Percentiles rank a stretch among this genome's conserved stretches.
Evolutionary conservation across 1,140 invertebrate genomes (phyloP).

Genomic region (Drosophila burlai): DNA sequence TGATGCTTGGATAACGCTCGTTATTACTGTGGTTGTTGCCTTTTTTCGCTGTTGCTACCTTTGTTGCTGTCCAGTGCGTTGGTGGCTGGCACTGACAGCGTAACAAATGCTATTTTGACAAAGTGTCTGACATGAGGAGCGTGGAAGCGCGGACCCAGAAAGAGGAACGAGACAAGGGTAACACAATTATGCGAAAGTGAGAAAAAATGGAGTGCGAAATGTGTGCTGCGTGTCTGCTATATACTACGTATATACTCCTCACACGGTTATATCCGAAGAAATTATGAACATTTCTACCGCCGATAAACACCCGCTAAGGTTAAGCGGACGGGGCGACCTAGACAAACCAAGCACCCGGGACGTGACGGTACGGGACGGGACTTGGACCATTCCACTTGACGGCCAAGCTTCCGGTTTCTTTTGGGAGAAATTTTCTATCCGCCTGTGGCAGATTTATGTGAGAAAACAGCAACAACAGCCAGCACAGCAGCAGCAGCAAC

Average conservation of each 20-base stretch:
- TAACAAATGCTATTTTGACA: slow-evolving; percentile 84
- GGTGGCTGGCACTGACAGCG: slow-evolving; percentile 80
- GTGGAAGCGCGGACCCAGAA: slow-evolving; percentile 65
- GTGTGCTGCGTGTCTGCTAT: slow-evolving; percentile 54
- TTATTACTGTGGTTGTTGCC: slow-evolving; percentile 70
- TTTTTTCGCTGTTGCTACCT: slow-evolving; percentile 43
- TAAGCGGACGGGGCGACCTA: slow-evolving; percentile 32
- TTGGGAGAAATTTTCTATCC: slow-evolving; percentile 80
- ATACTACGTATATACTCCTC: slow-evolving; percentile 19
- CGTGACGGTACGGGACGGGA: slow-evolving; percentile 8
- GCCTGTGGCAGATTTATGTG: slow-evolving; percentile 78
- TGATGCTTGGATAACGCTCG: slow-evolving; percentile 82
- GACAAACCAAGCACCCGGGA: slow-evolving; percentile 19
- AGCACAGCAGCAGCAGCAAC: slow-evolving; percentile 31
- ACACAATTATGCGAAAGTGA: slow-evolving; percentile 74
- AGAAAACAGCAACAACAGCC: slow-evolving; percentile 59
- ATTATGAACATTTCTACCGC: slow-evolving; percentile 62
- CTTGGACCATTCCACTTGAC: slow-evolving; percentile 65
- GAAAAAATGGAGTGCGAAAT: slow-evolving; percentile 73
- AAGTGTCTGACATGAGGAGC: slow-evolving; percentile 83
- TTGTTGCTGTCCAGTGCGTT: slow-evolving; percentile 76
- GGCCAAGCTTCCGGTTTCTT: slow-evolving; percentile 76
- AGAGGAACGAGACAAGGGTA: slow-evolving; percentile 37
- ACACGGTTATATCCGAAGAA: slow-evolving; percentile 15
- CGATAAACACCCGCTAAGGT: slow-evolving; percentile 64